Base-by-base conservation (phyloP, 2,797 vertebrate species). In the Rhinatrema bivittatum region DNA sequence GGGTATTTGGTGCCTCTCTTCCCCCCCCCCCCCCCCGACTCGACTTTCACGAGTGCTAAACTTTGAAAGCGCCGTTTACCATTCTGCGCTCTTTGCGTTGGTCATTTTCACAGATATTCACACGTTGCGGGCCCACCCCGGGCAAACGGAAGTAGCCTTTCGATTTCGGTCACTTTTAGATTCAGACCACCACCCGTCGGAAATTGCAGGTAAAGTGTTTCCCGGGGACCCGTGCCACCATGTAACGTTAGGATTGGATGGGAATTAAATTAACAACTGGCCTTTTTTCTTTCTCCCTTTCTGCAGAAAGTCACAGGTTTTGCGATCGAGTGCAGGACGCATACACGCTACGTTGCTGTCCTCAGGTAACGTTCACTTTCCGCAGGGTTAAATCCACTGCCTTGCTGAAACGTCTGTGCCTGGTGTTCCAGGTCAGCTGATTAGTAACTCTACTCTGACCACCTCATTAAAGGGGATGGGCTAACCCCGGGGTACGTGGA, bases 271-370 rank as follows among this genome's bases (percentile, higher is more conserved):
- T 18, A 9, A 9, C 40, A 12, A 15, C 7, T 0, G 10, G 5
- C 7, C 11, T 10, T 7, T 12, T 26, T 16, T 7, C 15, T 32
- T 24, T 48, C 7, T 36, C 29, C 7, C 28, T 58, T 69, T 68
- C 76, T 52, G 14, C 67, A 99, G 96, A 96, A 68, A 97, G 93
- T 42, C 96, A 99, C 20, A 78, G 96, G 50, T 98, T 98, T 79
- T 99, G 96, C 54, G 93, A 98, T 46, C 65, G 87, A 38, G 94
- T 99, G 35, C 96, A 99, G 72, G 96, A 99, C 1, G 94, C 95
- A 0, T 99, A 99, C 47, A 99, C 96, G 5, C 79, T 99, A 78
- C 88, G 96, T 29, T 99, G 96, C 63, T 98, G 95, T 59, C 96
- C 96, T 54, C 96, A 99, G 93, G 96, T 98, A 80, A 70, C 43